These are phyloP conservation scores for Steatocranus sp. DNA, from an alignment of 2,797 vertebrate species.

Conservation along the genomic window DNA sequence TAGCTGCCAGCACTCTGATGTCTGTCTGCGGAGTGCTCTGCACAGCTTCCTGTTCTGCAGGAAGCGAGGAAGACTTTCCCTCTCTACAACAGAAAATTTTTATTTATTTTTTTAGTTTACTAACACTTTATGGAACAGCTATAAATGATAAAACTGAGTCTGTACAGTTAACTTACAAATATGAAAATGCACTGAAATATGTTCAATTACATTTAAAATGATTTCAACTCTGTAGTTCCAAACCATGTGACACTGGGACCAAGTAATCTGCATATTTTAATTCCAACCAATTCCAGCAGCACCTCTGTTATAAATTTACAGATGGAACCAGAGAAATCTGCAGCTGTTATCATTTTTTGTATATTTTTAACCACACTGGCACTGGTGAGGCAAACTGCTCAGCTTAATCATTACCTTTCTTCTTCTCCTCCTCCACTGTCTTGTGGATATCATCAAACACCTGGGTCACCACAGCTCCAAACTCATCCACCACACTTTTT, in stretches of 20 bases:
- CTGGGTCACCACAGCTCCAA: constrained; percentile 78
- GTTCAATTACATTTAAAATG: not conserved
- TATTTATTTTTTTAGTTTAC: not conserved
- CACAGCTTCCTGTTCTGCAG: constrained; percentile 71
- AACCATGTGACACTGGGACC: not conserved
- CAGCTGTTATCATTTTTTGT: not conserved
- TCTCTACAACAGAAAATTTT: constrained; percentile 27
- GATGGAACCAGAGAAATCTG: not conserved
- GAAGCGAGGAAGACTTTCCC: constrained; percentile 42
- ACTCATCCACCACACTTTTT: constrained; percentile 78
- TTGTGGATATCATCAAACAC: constrained; percentile 71
- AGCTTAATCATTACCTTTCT: constrained; percentile 59
- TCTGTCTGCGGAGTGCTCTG: constrained; percentile 77
- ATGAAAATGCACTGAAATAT: not conserved
- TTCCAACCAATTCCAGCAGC: not conserved
- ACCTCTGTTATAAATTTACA: not conserved
- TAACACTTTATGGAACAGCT: not conserved
- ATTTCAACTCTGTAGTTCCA: not conserved
- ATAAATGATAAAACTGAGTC: not conserved
- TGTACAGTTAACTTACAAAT: not conserved
- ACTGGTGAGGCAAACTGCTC: not conserved
- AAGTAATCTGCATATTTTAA: not conserved
- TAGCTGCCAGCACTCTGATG: constrained; percentile 83
- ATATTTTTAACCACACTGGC: not conserved
- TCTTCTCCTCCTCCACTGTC: constrained; percentile 53